phyloP scores from a whole-genome alignment of 2,888 invertebrate genomes.

The Homarus gammarus region DNA sequence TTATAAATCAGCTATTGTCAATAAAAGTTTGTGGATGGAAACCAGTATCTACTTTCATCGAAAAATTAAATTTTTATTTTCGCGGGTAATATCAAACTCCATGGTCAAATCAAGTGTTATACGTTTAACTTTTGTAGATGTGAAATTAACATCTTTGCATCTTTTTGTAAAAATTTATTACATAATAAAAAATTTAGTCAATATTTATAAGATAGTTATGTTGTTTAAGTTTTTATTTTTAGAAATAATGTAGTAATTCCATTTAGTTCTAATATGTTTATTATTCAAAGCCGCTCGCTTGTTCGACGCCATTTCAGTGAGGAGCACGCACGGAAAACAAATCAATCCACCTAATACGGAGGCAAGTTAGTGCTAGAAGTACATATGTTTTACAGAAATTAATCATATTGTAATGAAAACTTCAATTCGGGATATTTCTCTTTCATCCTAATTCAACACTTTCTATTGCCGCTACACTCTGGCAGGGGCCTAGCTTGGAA shows the following conservation, averaged over 20 bases:
- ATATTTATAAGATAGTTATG: too few species aligned
- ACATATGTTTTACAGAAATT: background rate
- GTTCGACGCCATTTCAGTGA: background rate
- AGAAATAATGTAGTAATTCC: background rate
- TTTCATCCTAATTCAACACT: background rate
- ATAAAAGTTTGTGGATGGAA: too few species aligned
- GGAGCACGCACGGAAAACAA: background rate
- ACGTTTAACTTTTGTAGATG: background rate
- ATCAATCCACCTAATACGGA: background rate
- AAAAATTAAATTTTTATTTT: background rate
- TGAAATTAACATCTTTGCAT: background rate
- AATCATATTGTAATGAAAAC: background rate
- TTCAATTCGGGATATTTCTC: background rate
- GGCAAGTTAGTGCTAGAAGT: background rate
- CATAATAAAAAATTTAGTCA: too few species aligned
- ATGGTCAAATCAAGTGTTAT: background rate
- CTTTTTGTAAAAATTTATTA: background rate
- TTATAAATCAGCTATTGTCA: too few species aligned
- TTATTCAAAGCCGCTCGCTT: background rate
- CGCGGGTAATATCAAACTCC: background rate
- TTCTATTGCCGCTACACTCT: background rate
- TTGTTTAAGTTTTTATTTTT: background rate
- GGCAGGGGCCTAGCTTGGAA: background rate
- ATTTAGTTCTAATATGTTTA: background rate
- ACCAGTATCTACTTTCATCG: too few species aligned